Evolutionary conservation across 2,888 invertebrate genomes (phyloP).

Genomic region (Stictocephala bisonia): DNA sequence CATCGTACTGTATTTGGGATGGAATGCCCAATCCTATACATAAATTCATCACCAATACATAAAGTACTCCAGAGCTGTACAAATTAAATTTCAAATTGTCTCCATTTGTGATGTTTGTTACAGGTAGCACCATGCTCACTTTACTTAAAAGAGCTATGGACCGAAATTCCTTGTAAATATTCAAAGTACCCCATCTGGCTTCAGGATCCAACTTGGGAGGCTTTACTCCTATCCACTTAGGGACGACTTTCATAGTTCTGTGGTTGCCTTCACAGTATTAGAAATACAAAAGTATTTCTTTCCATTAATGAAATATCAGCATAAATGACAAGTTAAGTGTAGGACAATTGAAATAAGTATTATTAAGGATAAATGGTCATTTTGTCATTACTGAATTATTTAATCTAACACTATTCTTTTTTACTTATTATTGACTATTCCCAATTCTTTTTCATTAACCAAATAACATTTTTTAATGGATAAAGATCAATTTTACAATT

Average conservation of each 20-base stretch:
- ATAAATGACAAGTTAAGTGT: too few relatives aligned
- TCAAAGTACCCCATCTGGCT: not conserved
- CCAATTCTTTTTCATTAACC: too few relatives aligned
- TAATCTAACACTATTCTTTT: too few relatives aligned
- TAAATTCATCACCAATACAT: not conserved
- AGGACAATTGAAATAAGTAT: too few relatives aligned
- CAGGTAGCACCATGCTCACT: not conserved
- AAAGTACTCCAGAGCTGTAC: not conserved
- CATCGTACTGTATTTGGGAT: not conserved
- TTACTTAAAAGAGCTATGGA: conserved; percentile 7
- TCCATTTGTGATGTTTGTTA: not conserved
- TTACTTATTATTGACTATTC: too few relatives aligned
- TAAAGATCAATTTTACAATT: too few relatives aligned
- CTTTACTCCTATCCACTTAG: conserved; percentile 5
- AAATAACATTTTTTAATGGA: too few relatives aligned
- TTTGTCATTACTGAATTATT: too few relatives aligned
- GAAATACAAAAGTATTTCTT: too few relatives aligned
- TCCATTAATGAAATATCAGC: too few relatives aligned
- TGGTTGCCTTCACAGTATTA: too few relatives aligned
- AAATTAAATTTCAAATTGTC: conserved; percentile 11
- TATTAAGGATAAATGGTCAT: too few relatives aligned
- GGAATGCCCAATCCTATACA: not conserved
- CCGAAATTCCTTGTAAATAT: not conserved
- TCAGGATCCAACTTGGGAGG: not conserved
- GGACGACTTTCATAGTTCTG: not conserved